Evolutionary conservation across 2,888 invertebrate species (phyloP), one percentile per base, ranked within the genome.

Genomic region (Euclidia mi): DNA sequence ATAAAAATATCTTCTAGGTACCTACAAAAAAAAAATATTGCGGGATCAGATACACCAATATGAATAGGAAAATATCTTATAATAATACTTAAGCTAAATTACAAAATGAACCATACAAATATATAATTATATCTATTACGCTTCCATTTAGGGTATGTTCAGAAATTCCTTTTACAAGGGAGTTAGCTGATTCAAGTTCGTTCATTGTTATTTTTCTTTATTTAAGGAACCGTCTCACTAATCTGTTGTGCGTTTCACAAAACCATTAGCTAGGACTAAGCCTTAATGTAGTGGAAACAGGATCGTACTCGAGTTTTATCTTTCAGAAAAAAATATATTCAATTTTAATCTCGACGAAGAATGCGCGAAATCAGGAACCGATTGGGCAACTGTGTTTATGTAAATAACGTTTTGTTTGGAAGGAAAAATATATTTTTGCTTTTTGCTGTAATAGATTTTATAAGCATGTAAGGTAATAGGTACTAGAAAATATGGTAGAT

Each of bases 251-350:
- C 45, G 43, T 62, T 70, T 64, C 50, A 53, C 56, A 29, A 40
- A 44, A 38, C 59, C 74, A 70, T 72, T 72, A 75, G 37, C 37
- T 18, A 45, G 32, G 56, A 43, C 52, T 59, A 46, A 64, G 53
- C 46, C 67, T 25, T 70, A 76, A 74, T 74, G 66, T 74, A 69
- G 57, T 72, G 74, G 70, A 69, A 69, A 56, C 46, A 49, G 34
- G 35, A 58, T 52, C 48, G 63, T 56, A 53, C 56, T 61, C 57
- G 35, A 59, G 51, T 62, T 69, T 69, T 70, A 70, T 74, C 61
- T 61, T 56, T 51, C 47, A 45, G 51, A 57, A 69, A 57, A 49
- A 34, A 60, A 61, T 74, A 75, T 71, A 75, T 71, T 68, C 60
- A 57, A 71, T 71, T 68, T 65, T 74, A 74, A 74, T 65, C 65